Evolutionary conservation across 2,888 invertebrate species (phyloP), one percentile per base, ranked within the genome.

Genomic region (Thysanoteuthis rhombus): DNA sequence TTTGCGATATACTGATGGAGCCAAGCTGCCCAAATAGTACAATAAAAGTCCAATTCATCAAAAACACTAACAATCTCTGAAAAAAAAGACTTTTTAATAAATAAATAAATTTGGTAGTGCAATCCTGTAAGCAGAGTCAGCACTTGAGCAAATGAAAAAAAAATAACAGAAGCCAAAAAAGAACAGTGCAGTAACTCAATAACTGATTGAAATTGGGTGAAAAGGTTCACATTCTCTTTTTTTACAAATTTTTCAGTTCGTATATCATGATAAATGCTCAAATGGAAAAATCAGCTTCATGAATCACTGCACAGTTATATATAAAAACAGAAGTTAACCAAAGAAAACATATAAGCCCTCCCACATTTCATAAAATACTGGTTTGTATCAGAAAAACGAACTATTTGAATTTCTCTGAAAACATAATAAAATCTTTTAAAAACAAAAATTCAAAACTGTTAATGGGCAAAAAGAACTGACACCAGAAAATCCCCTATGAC

Each of bases 1-100:
- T 93, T 94, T 94, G 52, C 93, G 94, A 94, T 94, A 95, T 92
- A 95, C 94, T 39, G 39, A 42, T 91, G 91, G 91, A 42, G 91
- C 39, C 91, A 91, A 91, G 91, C 91, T 91, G 91, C 42, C 75
- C 75, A 75, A 75, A 75, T 75, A 75, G 75, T 75, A 75, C 75
- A 75, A 75, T 75, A 75, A 75, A 75, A 75, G 75, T n/a, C 75
- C 40, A 91, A 91, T 91, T 91, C 91, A 91, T 42, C 39, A 42
- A 91, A 42, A 91, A 91, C 90, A 90, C 39, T 42, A 91, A 91
- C 91, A 91, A 91, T 39, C 91, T 42, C 91, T 91, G 91, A 39
- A 91, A 91, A 40, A 42, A 91, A 75, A 75, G n/a, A 75, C 75
- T 75, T 75, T 75, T 75, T n/a, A 75, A 75, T 75, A 75, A 75